Conservation (phyloP, 1,140 invertebrate genomes). For the Thaumatotibia leucotreta region DNA sequence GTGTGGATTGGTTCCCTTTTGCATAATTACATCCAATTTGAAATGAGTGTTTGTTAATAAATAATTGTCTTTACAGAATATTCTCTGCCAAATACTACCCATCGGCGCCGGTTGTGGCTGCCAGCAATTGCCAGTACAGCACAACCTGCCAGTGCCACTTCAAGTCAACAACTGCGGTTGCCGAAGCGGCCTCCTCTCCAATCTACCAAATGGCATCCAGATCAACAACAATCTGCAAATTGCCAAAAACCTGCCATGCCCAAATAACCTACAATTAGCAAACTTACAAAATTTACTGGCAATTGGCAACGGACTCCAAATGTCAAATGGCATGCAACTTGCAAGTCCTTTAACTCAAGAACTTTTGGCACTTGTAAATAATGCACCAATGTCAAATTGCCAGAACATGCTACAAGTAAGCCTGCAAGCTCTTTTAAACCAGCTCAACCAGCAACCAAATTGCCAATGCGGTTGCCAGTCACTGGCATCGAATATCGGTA, state of each 20-base stretch:
- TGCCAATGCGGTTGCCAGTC: background rate
- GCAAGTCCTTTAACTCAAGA: background rate
- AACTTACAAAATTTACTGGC: background rate
- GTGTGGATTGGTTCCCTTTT: too few relatives aligned
- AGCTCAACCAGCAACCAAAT: background rate
- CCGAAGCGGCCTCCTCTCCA: background rate
- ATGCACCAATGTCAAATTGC: background rate
- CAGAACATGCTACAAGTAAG: background rate
- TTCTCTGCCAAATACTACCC: background rate
- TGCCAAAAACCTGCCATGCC: conserved; percentile 3
- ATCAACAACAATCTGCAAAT: background rate
- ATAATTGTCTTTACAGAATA: background rate
- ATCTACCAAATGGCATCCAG: background rate
- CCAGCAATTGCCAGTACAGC: background rate
- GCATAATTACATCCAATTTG: too few relatives aligned
- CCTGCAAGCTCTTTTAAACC: background rate
- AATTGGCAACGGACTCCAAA: background rate
- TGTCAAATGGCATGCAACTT: background rate
- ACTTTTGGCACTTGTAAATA: background rate
- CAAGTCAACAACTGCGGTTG: background rate
- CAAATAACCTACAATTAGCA: background rate
- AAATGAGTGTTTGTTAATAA: too few relatives aligned
- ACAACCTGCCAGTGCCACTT: background rate
- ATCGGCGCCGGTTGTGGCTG: background rate
- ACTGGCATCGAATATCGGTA: background rate